Base-by-base conservation (phyloP, 2,113 vertebrate species). In the Periophthalmodon schlosseri region DNA sequence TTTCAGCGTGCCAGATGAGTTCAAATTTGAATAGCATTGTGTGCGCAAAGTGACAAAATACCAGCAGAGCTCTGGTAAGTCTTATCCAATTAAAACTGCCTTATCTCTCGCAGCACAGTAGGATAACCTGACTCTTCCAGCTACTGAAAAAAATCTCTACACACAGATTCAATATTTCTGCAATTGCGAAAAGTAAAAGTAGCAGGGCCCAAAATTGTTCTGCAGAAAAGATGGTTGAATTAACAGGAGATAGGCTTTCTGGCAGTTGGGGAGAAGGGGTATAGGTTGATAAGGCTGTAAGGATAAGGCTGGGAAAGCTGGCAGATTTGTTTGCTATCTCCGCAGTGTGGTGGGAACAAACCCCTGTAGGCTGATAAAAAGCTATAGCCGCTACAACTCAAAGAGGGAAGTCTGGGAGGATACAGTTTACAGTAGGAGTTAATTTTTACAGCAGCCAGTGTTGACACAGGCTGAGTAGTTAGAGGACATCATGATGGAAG, bases 71-170 rank as follows among this genome's bases (percentile, higher is more conserved):
- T 68, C 70, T 75, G 63, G 83, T 88, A 92, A 89, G 91, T 91
- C 84, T 91, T 91, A 93, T 93, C 93, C 87, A 91, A 93, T 93
- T 93, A 94, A 81, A 18, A 24, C 47, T 82, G 82, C 82, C 82
- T 91, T 91, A 91, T 93, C 89, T 90, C 68, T 78, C 69, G 1
- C 73, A 76, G 74, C 78, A 74, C 89, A 88, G 88, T 81, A 82
- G 89, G 79, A 87, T 87, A 90, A 88, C 89, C 87, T 87, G 77
- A 65, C 74, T 75, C 66, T 68, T 7, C 73, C 82, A 75, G 79
- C 86, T 84, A 85, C 72, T 84, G 81, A 69, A 73, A 65, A 78
- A 83, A 73, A 34, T 11, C 73, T 49, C 73, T 76, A 65, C 36
- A 76, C 77, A 68, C 39, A 24, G 60, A 74, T 74, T 66, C 34